Percentiles rank a stretch among this genome's conserved stretches.
Conservation (phyloP, 2,113 vertebrate genomes). For the Ophthalmotilapia sp. region DNA sequence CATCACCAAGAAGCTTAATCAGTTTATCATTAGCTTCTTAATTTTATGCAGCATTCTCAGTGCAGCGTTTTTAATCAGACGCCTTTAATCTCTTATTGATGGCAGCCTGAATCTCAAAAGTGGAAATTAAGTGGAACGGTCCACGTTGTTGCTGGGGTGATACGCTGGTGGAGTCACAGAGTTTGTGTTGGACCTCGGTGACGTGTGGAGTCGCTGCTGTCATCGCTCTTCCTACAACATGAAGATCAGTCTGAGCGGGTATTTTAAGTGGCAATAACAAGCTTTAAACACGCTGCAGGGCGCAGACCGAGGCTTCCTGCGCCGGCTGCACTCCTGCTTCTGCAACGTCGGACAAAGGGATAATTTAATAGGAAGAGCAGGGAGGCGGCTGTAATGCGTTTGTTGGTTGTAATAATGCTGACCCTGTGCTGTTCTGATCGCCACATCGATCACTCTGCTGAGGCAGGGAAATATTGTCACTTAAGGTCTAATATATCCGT, state of each 20-base stretch:
- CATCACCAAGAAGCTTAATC: slow-evolving; percentile 45
- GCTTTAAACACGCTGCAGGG: background rate
- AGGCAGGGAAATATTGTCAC: slow-evolving; percentile 25
- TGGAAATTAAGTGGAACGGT: slow-evolving; percentile 52
- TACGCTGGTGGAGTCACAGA: background rate
- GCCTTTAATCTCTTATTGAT: slow-evolving; percentile 63
- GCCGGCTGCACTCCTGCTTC: background rate
- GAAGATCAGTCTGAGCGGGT: background rate
- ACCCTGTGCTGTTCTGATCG: slow-evolving; percentile 13
- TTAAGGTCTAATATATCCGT: background rate
- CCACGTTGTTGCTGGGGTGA: slow-evolving; percentile 21
- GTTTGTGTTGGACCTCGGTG: background rate
- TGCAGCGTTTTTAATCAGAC: slow-evolving; percentile 44
- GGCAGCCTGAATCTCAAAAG: slow-evolving; percentile 43
- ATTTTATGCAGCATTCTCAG: slow-evolving; percentile 49
- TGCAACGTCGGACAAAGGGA: slow-evolving; percentile 1
- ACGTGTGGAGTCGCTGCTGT: background rate
- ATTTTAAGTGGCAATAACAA: background rate
- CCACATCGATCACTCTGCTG: slow-evolving; percentile 55
- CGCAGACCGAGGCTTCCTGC: background rate
- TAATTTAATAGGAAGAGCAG: slow-evolving; percentile 39
- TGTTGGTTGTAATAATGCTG: slow-evolving; percentile 42
- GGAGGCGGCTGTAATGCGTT: slow-evolving; percentile 25
- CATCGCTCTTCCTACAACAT: background rate
- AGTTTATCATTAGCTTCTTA: slow-evolving; percentile 57